Percentiles rank a stretch among this genome's conserved stretches.
Conservation (phyloP, 37 sponge, comb jelly and placozoan species). For the Geodia barretti region DNA sequence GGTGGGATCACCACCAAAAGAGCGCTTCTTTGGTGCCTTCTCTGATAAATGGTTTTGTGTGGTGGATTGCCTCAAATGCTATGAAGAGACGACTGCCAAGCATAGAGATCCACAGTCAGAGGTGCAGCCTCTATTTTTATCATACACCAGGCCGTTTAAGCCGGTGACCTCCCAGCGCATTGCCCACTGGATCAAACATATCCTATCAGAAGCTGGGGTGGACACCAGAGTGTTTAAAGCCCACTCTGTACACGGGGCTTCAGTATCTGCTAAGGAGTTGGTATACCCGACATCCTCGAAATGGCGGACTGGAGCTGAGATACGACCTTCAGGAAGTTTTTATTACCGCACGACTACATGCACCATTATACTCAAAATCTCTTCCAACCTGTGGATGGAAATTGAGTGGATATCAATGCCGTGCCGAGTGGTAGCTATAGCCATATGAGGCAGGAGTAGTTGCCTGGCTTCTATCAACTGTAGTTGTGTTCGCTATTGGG, state of each 20-base stretch:
- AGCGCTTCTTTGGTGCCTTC: slow-evolving; percentile 14
- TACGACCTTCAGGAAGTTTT: slow-evolving; percentile 21
- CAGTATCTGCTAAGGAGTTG: slow-evolving; percentile 15
- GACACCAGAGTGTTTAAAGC: not conserved
- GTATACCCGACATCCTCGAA: not conserved
- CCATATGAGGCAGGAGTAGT: no score
- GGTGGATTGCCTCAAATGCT: not conserved
- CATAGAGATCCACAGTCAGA: not conserved
- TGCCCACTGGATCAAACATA: slow-evolving; percentile 26
- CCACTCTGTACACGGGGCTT: not conserved
- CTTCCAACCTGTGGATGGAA: no score
- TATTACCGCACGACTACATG: no score
- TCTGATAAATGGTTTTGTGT: not conserved
- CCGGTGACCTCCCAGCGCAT: not conserved
- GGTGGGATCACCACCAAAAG: slow-evolving; percentile 1
- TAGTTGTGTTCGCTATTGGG: no score
- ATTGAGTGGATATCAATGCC: no score
- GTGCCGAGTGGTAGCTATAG: no score
- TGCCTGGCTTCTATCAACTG: no score
- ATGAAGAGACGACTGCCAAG: not conserved
- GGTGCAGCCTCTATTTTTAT: not conserved
- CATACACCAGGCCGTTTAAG: not conserved
- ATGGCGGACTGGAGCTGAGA: slow-evolving; percentile 24
- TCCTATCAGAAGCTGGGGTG: not conserved
- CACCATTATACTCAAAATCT: no score